phyloP scores from a whole-genome alignment of 2,797 vertebrate genomes.

The Lacerta bilineata region DNA sequence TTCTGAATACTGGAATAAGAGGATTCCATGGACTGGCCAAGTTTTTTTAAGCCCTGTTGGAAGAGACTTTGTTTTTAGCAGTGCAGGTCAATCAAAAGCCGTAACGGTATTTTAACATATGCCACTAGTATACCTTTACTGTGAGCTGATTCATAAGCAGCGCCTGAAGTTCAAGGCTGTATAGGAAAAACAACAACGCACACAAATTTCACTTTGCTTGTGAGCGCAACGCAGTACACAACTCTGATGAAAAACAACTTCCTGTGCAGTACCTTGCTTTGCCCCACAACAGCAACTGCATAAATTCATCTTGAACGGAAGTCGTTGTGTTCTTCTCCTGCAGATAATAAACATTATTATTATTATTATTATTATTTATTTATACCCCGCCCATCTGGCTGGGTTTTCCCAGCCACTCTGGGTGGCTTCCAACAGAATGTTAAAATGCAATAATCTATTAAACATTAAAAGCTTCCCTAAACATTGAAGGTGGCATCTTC shows the following conservation, averaged over 20 bases:
- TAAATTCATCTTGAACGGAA: slow-evolving; percentile 98
- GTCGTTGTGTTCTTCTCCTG: slow-evolving; percentile 97
- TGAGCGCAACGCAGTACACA: slow-evolving; percentile 27
- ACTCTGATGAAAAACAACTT: slow-evolving; percentile 47
- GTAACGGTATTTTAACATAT: background rate
- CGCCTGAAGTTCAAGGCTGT: slow-evolving; percentile 93
- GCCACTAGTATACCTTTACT: slow-evolving; percentile 87
- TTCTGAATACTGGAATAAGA: slow-evolving; percentile 99
- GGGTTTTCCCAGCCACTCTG: too few relatives aligned
- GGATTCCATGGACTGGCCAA: slow-evolving; percentile 97
- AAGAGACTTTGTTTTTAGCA: slow-evolving; percentile 48
- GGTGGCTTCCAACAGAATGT: too few relatives aligned
- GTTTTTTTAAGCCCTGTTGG: slow-evolving; percentile 94
- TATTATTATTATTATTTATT: too few relatives aligned
- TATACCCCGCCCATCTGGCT: too few relatives aligned
- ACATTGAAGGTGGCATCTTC: too few relatives aligned
- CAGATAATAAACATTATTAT: too few relatives aligned
- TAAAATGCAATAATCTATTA: too few relatives aligned
- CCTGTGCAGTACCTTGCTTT: slow-evolving; percentile 89
- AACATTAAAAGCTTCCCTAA: too few relatives aligned
- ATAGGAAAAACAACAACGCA: slow-evolving; percentile 32
- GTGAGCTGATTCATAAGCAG: slow-evolving; percentile 97
- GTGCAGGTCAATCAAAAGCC: background rate
- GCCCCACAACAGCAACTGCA: slow-evolving; percentile 96
- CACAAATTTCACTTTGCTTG: slow-evolving; percentile 18